These are phyloP conservation scores for Heterochromis multidens DNA, from an alignment of 2,113 vertebrate genomes.

Conservation along the genomic window DNA sequence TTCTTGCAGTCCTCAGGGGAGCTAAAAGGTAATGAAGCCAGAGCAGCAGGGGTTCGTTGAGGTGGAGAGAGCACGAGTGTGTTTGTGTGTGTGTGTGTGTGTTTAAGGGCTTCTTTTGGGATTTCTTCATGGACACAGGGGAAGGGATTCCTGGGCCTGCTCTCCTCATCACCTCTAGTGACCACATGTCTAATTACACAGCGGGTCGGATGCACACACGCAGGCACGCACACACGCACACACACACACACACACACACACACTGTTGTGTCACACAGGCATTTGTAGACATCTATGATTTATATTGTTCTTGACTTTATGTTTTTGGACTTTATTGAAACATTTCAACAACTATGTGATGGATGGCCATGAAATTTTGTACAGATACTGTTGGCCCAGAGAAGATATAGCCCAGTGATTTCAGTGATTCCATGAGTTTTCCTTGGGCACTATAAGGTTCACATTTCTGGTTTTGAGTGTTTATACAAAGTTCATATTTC, in stretches of 20 bases:
- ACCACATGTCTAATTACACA: constrained; percentile 86
- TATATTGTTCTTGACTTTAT: not conserved
- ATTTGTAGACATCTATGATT: not conserved
- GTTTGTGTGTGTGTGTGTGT: not conserved
- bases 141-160: constrained; percentile 86
- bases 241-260: not conserved
- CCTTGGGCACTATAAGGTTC: not conserved
- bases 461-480: not conserved
- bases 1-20: constrained; percentile 81
- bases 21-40: constrained; percentile 91
- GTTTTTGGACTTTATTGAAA: not conserved
- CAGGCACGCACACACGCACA: not conserved
- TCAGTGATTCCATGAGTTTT: not conserved
- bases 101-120: constrained; percentile 70
- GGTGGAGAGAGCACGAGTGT: constrained; percentile 9
- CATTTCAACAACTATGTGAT: not conserved
- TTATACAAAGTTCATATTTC: not conserved
- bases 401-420: not conserved
- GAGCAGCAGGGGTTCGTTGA: constrained; percentile 78
- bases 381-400: not conserved
- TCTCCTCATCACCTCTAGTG: constrained; percentile 93
- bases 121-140: constrained; percentile 79
- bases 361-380: not conserved
- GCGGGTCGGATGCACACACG: constrained; percentile 3
- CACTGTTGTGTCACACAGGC: not conserved